Conservation (phyloP, 1,140 invertebrate species). For the Bombus superbus region DNA sequence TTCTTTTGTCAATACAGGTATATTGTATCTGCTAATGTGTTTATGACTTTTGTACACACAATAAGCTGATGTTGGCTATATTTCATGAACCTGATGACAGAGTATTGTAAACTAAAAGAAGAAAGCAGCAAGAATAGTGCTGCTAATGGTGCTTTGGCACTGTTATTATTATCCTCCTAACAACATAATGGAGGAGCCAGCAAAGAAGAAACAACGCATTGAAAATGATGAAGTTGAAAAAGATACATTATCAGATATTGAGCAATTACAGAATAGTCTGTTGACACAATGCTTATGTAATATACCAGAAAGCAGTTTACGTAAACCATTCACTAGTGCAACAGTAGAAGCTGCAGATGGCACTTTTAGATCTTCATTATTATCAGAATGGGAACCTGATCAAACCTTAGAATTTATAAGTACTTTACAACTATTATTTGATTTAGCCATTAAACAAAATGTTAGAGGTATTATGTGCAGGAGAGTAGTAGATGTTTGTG, state of each 20-base stretch:
- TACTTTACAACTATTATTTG: constrained; percentile 91
- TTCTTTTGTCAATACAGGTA: constrained; percentile 38
- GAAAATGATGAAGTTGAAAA: constrained; percentile 83
- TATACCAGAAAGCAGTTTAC: constrained; percentile 87
- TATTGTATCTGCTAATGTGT: neutral
- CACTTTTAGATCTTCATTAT: constrained; percentile 81
- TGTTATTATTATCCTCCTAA: constrained; percentile 66
- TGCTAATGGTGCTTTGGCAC: constrained; percentile 77
- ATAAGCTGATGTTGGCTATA: constrained; percentile 41
- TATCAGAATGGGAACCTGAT: constrained; percentile 88
- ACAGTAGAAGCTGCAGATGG: constrained; percentile 83
- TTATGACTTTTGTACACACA: neutral
- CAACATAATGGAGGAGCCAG: constrained; percentile 86
- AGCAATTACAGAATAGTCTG: constrained; percentile 85
- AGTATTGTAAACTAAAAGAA: constrained; percentile 2
- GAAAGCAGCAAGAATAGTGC: constrained; percentile 41
- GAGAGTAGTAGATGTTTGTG: constrained; percentile 89
- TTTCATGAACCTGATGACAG: constrained; percentile 53
- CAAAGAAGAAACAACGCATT: constrained; percentile 89
- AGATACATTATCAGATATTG: constrained; percentile 82
- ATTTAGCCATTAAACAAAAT: constrained; percentile 93
- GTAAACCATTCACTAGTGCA: constrained; percentile 87
- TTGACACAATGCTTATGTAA: constrained; percentile 90
- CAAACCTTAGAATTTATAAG: constrained; percentile 90
- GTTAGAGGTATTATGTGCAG: constrained; percentile 91